These are phyloP conservation scores for Leptarthrus brevirostris DNA, from an alignment of 2,888 invertebrate genomes.

Conservation along the genomic window DNA sequence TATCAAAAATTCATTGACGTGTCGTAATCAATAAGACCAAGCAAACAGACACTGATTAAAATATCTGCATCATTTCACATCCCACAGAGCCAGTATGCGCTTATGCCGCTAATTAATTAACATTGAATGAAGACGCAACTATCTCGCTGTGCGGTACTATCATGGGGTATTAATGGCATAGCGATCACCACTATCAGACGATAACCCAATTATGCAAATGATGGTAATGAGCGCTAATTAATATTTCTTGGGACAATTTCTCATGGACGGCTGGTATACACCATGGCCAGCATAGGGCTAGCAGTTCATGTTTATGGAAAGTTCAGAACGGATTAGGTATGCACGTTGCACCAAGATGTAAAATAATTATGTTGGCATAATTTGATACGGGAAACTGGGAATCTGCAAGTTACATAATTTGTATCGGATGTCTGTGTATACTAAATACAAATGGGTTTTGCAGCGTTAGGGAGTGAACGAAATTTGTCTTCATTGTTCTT, in stretches of 20 bases:
- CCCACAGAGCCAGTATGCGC: slow-evolving; percentile 8
- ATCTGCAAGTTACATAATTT: no score
- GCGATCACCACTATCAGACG: slow-evolving; percentile 20
- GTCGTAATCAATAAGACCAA: not conserved
- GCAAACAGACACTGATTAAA: slow-evolving; percentile 19
- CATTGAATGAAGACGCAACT: slow-evolving; percentile 26
- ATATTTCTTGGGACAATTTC: slow-evolving; percentile 21
- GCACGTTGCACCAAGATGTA: slow-evolving; percentile 8
- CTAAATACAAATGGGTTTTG: no score
- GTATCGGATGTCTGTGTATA: no score
- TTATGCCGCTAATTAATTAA: slow-evolving; percentile 17
- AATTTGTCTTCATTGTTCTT: no score
- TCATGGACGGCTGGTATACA: not conserved
- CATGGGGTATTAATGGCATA: slow-evolving; percentile 12
- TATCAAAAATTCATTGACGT: not conserved
- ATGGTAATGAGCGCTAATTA: slow-evolving; percentile 36
- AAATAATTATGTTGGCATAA: not conserved
- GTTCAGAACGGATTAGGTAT: slow-evolving; percentile 10
- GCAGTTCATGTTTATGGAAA: not conserved
- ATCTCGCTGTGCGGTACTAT: slow-evolving; percentile 30
- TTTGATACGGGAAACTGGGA: not conserved
- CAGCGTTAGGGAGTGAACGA: no score
- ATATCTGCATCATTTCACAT: slow-evolving; percentile 22
- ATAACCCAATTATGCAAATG: slow-evolving; percentile 41
- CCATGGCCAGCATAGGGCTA: not conserved